Evolutionary conservation across 2,113 vertebrate genomes (phyloP), one percentile per base, ranked within the genome.

Genomic region (Eurypyga helias): DNA sequence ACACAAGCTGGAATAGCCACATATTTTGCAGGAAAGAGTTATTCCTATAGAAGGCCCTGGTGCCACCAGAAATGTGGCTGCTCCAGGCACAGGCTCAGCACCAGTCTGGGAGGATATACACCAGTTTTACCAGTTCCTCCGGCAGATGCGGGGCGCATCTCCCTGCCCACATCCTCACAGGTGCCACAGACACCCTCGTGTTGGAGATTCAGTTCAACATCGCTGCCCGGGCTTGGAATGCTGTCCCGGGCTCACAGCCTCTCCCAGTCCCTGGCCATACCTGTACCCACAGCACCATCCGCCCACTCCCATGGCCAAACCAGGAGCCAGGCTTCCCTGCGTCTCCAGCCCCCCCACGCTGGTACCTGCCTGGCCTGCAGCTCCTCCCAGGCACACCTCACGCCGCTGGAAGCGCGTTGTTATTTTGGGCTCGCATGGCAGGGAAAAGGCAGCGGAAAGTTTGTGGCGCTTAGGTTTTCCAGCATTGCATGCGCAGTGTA

Each of bases 181-280:
- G 52, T 15, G 64, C 26, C 83, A 21, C 82, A 79, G 5, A 20
- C 16, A 38, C 14, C 61, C 66, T 26, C 11, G 7, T 38, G 60
- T 18, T 25, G 45, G 20, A 10, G 17, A 51, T 48, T 65, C 86
- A 28, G 67, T 23, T 69, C 38, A 33, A 23, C 80, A 54, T 1
- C 29, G 19, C 51, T n/a, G 10, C n/a, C 38, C 0, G 0, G 29
- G 41, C 14, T 55, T 7, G 38, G 58, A 79, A 36, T 21, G 17
- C 13, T 70, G 13, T 52, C 38, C n/a, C 28, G 19, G 38, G 34
- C 49, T 24, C 9, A 1, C 66, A 57, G 61, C 55, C 70, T 33
- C 36, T 84, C 45, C 64, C 65, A 9, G 21, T 83, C 34, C 64
- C 61, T 12, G 21, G 38, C n/a, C 61, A 1, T 1, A 3, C 1